Base-by-base conservation (phyloP, 2,888 invertebrate species). In the Metopia argyrocephala region DNA sequence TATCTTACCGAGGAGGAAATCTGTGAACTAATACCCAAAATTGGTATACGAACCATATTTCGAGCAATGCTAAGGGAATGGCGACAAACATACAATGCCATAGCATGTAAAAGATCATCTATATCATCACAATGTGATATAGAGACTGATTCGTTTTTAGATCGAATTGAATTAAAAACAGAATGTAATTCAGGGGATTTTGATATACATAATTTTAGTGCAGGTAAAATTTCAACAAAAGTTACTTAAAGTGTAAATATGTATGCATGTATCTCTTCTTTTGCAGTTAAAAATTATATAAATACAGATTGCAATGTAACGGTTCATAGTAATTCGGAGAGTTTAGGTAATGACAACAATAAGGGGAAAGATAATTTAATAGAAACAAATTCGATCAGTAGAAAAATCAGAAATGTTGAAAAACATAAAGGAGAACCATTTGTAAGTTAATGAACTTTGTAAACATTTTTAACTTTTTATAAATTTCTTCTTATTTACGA, bases 11-110 rank as follows among this genome's bases (percentile, higher is more conserved):
- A 85, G 50, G 76, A 70, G 0, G 85, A 86, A 27, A 86, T 86
- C 4, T 45, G 48, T 62, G 84, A 85, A 46, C 79, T 87, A 5
- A 83, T 86, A 83, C 85, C 85, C 23, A 86, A 85, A 84, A 84
- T 86, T 21, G 85, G 86, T 38, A 79, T 84, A 62, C 84, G 86
- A 4, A 83, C 86, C 5, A 86, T 86, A 78, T 86, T 86, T 82
- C 85, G 86, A 0, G 85, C 82, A 4, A 79, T 78, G 45, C 54
- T 85, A 5, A 62, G 66, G 3, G 79, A 84, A 48, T 85, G 84
- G 85, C 70, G 82, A 23, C 73, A 84, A 59, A 69, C 64, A 5
- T 62, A 83, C 54, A 79, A 79, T 56, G 31, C 75, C n/a, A 50
- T 48, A 28, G 25, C n/a, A 23, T 71, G 21, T 62, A 5, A 38